A percentile compares a stretch with the other conserved stretches of the same genome.
Evolutionary conservation across 2,797 vertebrate genomes (phyloP).

Genomic region (Ficedula albicollis): DNA sequence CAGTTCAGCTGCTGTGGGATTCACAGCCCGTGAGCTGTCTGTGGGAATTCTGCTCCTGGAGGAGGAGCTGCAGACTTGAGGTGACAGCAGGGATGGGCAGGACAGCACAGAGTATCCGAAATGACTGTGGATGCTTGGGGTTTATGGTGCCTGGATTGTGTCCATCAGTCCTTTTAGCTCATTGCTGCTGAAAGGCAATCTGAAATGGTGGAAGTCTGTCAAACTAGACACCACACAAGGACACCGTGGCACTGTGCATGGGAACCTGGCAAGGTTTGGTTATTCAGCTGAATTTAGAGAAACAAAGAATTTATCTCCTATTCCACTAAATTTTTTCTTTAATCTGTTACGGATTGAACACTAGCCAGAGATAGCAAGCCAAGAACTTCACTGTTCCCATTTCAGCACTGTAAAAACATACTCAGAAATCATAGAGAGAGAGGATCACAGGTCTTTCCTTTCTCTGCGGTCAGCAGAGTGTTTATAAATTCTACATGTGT

Average conservation of each 20-base stretch:
- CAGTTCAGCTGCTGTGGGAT: not conserved
- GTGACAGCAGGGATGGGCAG: not conserved
- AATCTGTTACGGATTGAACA: not conserved
- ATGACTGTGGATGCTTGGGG: not conserved
- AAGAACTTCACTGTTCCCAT: conserved; percentile 33
- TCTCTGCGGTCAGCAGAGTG: conserved; percentile 7
- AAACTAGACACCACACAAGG: not conserved
- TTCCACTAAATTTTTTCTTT: conserved; percentile 33
- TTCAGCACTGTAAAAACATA: conserved; percentile 25
- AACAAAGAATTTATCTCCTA: conserved; percentile 42
- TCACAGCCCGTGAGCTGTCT: not conserved
- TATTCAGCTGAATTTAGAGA: not conserved
- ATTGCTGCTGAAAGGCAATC: not conserved
- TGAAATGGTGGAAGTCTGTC: not conserved
- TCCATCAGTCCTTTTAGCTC: not conserved
- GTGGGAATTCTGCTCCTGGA: not conserved
- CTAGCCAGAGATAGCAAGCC: not conserved
- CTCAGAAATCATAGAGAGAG: not conserved
- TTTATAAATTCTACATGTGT: not conserved
- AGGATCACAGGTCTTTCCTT: not conserved
- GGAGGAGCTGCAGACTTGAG: not conserved
- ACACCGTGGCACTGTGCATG: not conserved
- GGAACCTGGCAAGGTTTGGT: conserved; percentile 22
- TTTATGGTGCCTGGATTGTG: not conserved
- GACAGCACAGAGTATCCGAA: not conserved